Evolutionary conservation across 2,113 vertebrate genomes (phyloP), one percentile per base, ranked within the genome.

Genomic region (Microtus montanus): DNA sequence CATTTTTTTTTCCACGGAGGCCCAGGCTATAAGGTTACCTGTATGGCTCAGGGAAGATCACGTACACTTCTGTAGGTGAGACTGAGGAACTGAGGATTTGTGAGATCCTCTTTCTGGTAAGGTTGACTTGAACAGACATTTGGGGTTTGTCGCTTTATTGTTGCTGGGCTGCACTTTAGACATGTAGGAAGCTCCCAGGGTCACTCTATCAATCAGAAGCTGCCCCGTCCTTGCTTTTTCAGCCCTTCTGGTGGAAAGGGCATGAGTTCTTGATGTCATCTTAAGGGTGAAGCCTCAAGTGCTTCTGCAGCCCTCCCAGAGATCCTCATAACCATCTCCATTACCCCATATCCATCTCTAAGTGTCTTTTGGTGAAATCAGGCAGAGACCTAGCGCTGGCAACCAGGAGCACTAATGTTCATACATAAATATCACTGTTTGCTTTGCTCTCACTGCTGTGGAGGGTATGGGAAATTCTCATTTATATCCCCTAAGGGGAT

Each of bases 401-500:
- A 64, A 73, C 35, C 30, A 54, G 15, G 24, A 95, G 80, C 87
- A 26, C 54, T n/a, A 79, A 68, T 89, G 92, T 95, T 97, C 95
- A 96, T 97, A 96, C 95, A 97, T 96, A 97, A 97, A 97, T 95
- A 96, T 91, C 92, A 97, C 66, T 3, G 11, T 75, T 94, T 87
- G 87, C 92, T 95, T 49, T 87, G 74, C 95, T 92, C 90, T 58
- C 82, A 95, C 90, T 92, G 87, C 94, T 93, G 89, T 88, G 80
- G 92, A 94, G 97, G 79, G 88, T 93, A 95, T 4, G 20, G 90
- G 92, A 92, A 92, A 2, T 97, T 97, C 97, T 93, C 98, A 97
- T 97, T 95, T 95, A 2, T 95, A 49, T 93, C 93, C 98, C 98
- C 97, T 94, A 93, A 98, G 98, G 98, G 89, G 90, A 97, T 90